phyloP scores from a whole-genome alignment of 2,113 vertebrate genomes.

The Arenaria interpres region DNA sequence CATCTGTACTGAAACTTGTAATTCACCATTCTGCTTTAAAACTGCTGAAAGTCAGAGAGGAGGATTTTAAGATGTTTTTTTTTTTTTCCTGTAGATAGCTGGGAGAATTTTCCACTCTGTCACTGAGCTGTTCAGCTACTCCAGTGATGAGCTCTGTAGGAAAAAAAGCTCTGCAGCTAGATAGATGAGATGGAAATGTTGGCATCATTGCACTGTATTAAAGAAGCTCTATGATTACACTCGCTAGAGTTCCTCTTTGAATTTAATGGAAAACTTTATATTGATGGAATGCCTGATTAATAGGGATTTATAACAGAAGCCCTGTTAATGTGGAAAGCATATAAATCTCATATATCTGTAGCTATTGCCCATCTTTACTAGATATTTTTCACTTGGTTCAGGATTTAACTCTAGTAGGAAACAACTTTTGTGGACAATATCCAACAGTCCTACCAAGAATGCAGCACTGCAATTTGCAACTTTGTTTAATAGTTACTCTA shows the following conservation, averaged over 20 bases:
- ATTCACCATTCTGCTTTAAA: background rate
- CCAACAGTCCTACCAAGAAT: background rate
- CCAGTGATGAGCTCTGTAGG: background rate
- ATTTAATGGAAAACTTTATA: slow-evolving; percentile 61
- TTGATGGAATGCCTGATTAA: slow-evolving; percentile 52
- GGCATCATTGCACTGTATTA: slow-evolving; percentile 49
- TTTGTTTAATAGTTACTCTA: background rate
- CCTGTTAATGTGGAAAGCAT: slow-evolving; percentile 39
- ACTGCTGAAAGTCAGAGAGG: background rate
- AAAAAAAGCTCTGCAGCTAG: background rate
- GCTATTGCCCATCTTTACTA: background rate
- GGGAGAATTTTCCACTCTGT: background rate
- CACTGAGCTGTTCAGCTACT: slow-evolving; percentile 32
- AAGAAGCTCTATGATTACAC: slow-evolving; percentile 32
- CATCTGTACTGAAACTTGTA: background rate
- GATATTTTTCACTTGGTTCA: slow-evolving; percentile 21
- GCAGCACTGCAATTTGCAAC: background rate
- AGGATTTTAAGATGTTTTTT: background rate
- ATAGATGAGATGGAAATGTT: slow-evolving; percentile 36
- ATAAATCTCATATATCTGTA: slow-evolving; percentile 25
- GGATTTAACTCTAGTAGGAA: background rate
- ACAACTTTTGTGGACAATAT: background rate
- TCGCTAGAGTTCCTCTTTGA: slow-evolving; percentile 21
- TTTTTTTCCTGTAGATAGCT: background rate
- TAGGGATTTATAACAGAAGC: slow-evolving; percentile 51